phyloP scores from a whole-genome alignment of 2,888 invertebrate genomes.

The Perithous albicinctus region DNA sequence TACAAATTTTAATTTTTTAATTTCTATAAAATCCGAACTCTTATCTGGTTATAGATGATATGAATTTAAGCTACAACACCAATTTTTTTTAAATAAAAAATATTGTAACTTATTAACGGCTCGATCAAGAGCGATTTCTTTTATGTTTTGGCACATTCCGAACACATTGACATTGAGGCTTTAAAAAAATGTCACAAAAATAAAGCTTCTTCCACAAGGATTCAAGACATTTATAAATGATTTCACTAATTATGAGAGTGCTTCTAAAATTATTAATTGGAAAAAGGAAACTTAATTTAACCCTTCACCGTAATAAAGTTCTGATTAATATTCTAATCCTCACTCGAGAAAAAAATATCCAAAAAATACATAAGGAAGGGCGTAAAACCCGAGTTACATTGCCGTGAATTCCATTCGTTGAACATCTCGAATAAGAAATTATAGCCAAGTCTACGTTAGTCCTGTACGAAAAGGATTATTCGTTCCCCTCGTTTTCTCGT shows the following conservation, averaged over 20 bases:
- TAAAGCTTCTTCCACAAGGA: too few relatives aligned
- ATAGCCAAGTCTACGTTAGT: conserved; percentile 12
- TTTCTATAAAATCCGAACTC: too few relatives aligned
- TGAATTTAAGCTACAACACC: too few relatives aligned
- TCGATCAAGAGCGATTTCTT: too few relatives aligned
- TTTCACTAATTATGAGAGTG: neutral
- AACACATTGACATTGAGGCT: too few relatives aligned
- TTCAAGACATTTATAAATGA: too few relatives aligned
- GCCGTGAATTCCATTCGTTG: conserved; percentile 41
- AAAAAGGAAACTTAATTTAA: neutral
- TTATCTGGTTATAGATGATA: too few relatives aligned
- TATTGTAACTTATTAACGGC: too few relatives aligned
- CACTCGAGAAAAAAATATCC: neutral
- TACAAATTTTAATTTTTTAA: too few relatives aligned
- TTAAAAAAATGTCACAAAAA: too few relatives aligned
- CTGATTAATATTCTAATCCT: conserved; percentile 45
- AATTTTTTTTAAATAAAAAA: too few relatives aligned
- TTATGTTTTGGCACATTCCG: too few relatives aligned
- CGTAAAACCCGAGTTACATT: conserved; percentile 26
- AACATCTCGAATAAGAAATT: conserved; percentile 49
- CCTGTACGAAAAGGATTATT: conserved; percentile 52
- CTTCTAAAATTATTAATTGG: neutral
- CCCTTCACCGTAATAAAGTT: neutral
- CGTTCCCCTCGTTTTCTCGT: conserved; percentile 51
- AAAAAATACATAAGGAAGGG: conserved; percentile 3